Evolutionary conservation across 64 coral and sea anemone species (phyloP).

Genomic region (Montipora efflorescens): DNA sequence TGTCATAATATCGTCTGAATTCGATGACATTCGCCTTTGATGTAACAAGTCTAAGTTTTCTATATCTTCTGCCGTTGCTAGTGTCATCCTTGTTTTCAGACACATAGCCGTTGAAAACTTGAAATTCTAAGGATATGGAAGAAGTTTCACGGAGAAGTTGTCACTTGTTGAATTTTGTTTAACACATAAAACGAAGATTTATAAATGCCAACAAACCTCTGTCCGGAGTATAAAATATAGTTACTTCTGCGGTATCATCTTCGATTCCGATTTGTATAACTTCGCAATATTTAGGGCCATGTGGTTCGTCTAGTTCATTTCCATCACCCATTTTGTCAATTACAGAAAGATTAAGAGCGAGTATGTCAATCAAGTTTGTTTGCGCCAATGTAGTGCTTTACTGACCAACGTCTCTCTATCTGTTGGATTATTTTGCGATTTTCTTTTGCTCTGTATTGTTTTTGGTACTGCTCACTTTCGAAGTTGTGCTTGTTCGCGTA

Average conservation of each 20-base stretch:
- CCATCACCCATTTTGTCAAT: not conserved
- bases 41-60: slow-evolving; percentile 4
- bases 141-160: not conserved
- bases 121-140: slow-evolving; percentile 9
- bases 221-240: slow-evolving; percentile 36
- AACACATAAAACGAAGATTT: not conserved
- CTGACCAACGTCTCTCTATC: not conserved
- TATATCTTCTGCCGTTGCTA: not conserved
- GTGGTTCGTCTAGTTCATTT: not conserved
- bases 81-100: not conserved
- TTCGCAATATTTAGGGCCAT: slow-evolving; percentile 19
- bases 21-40: slow-evolving; percentile 25
- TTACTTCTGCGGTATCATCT: slow-evolving; percentile 28
- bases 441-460: not conserved
- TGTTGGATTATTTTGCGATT: not conserved
- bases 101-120: not conserved
- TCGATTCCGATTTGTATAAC: slow-evolving; percentile 40
- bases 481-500: not conserved
- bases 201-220: not conserved
- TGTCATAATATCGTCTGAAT: not conserved
- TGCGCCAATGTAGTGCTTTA: not conserved
- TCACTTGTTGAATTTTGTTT: too few species aligned
- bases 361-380: not conserved
- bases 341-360: not conserved
- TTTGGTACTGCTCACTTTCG: not conserved